Evolutionary conservation across 2,888 invertebrate species (phyloP), one percentile per base, ranked within the genome.

Genomic region (Acanthopleura granulata): DNA sequence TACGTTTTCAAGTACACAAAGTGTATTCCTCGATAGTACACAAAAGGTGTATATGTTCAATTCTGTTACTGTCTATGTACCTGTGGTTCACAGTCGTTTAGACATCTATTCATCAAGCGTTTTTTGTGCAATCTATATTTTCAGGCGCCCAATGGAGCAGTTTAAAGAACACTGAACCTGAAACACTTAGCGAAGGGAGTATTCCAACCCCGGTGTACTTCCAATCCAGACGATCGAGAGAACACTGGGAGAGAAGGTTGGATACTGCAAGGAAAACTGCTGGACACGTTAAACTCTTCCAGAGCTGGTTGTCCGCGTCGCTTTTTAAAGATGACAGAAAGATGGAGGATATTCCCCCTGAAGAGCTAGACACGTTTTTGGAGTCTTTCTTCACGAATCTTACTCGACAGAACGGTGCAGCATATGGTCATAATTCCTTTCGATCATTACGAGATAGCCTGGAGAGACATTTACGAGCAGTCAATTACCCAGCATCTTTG

Each of bases 261-360:
- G 25, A 66, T 66, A 66, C 66, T 25, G 16, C 29, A 27, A 18
- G 66, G 25, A 66, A 66, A 27, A 66, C 66, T 1, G 27, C 29
- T 66, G 66, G 66, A 18, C 66, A 66, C 66, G 66, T 66, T 15
- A 66, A 66, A 66, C 22, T 27, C 4, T 66, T 66, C 66, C 66
- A 66, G 25, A 27, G 27, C 16, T 66, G 66, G 66, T 27, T 66
- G 66, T 16, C 29, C 4, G 6, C 22, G 6, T 22, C 22, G 6
- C 27, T 3, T 1, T 27, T 22, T 25, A 27, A 66, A 6, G 66
- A 66, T 15, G 16, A 16, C 16, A 22, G 66, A 16, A 22, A 22
- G 16, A 22, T 66, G 66, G 25, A 27, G 22, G 66, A 66, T 6
- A 66, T 66, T 6, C 27, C 22, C 6, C 66, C 66, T 1, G 22